Conservation (phyloP, 2,797 vertebrate species). For the Melopsittacus undulatus region DNA sequence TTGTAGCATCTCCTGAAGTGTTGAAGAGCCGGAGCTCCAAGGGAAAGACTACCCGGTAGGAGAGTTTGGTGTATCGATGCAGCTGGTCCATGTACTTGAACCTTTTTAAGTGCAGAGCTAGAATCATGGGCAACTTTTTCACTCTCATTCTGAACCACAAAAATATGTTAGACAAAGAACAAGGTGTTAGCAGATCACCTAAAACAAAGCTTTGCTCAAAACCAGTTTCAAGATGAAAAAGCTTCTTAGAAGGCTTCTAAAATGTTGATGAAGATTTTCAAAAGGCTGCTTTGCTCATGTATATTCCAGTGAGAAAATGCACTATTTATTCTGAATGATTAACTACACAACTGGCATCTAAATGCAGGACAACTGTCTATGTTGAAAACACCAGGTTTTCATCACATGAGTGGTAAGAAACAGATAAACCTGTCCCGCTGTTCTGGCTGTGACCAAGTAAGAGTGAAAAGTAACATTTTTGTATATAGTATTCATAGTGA, state of each 20-base stretch:
- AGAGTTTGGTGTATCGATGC: slow-evolving; percentile 93
- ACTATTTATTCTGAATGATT: not conserved
- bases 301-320: not conserved
- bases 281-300: not conserved
- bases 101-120: slow-evolving; percentile 91
- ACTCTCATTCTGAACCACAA: slow-evolving; percentile 84
- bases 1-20: slow-evolving; percentile 93
- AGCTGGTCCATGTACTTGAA: slow-evolving; percentile 97
- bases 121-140: slow-evolving; percentile 93
- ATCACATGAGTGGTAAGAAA: not conserved
- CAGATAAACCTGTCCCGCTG: not conserved
- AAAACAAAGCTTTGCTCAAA: not conserved
- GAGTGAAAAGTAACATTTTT: not conserved
- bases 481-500: not conserved
- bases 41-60: slow-evolving; percentile 93
- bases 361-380: not conserved
- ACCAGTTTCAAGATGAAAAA: rapidly evolving
- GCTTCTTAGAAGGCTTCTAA: not conserved
- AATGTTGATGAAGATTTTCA: not conserved
- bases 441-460: not conserved
- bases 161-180: rapidly evolving
- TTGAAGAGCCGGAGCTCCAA: slow-evolving; percentile 93
- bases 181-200: not conserved
- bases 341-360: not conserved
- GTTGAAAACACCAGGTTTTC: not conserved